Evolutionary conservation across 2,113 vertebrate species (phyloP).

Genomic region (Cavia porcellus): DNA sequence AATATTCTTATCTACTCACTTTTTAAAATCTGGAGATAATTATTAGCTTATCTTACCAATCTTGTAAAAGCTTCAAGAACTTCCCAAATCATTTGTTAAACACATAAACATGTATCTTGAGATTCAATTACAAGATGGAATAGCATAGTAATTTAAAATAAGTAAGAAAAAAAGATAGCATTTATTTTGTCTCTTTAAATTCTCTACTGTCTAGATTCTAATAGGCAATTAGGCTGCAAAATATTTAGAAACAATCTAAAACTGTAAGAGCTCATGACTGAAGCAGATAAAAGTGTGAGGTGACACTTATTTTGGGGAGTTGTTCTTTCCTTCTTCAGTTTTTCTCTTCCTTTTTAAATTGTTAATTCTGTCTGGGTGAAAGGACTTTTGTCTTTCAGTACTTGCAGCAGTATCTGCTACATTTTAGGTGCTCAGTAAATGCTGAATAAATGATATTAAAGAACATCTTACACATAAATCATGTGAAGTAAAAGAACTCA

Average conservation of each 20-base stretch:
- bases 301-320: neutral
- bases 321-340: neutral
- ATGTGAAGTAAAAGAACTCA: neutral
- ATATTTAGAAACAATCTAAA: conserved; percentile 35
- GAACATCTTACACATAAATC: neutral
- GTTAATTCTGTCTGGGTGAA: neutral
- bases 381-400: neutral
- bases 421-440: neutral
- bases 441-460: neutral
- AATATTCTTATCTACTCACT: neutral
- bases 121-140: neutral
- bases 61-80: neutral
- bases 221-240: neutral
- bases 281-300: neutral
- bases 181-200: neutral
- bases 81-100: neutral
- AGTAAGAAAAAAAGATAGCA: neutral
- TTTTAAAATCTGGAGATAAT: neutral
- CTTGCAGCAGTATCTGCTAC: neutral
- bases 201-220: neutral
- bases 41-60: neutral
- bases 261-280: neutral
- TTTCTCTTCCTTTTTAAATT: neutral
- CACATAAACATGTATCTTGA: neutral
- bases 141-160: neutral